Base-by-base conservation (phyloP, 2,113 vertebrate species). In the Piliocolobus tephrosceles region DNA sequence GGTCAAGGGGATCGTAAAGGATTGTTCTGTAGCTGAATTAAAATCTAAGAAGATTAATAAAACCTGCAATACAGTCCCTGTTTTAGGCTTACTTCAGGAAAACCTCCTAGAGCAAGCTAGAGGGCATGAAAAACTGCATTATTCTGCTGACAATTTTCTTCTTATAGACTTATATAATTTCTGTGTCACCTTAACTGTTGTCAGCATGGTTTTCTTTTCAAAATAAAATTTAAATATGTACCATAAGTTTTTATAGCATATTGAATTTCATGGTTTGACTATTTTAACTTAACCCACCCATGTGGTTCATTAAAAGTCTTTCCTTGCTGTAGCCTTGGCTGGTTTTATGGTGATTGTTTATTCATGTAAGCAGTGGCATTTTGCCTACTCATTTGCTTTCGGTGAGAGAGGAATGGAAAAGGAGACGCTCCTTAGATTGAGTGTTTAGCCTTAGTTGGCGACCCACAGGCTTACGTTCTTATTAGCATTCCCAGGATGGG, bases 171-270 rank as follows among this genome's bases (percentile, higher is more conserved):
- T 66, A 17, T 30, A 10, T n/a, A 90, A 58, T 79, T 95, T 94
- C 4, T 7, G 2, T 40, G 43, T 58, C 13, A 94, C 85, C 8
- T 38, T 64, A 75, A 43, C 75, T 80, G n/a, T 95, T 83, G 90
- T 20, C 72, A 58, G 66, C 30, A 89, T 13, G 23, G 30, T 87
- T 97, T 95, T 82, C 66, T 88, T 92, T 91, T 88, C 73, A 57
- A 80, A 86, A 83, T 91, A 93, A 97, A 96, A 96, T 92, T 91
- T 86, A 23, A 96, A 30, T 76, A 64, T 25, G 25, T 86, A 20
- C n/a, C 43, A 1, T 95, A 89, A 90, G 93, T 93, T 93, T 97
- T 96, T 94, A 90, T 72, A 86, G 87, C 75, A 13, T 87, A 30
- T 30, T 90, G 86, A 93, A 90, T 95, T 95, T 96, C 89, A 96